phyloP scores from a whole-genome alignment of 2,113 vertebrate species.

The Xiphias gladius region DNA sequence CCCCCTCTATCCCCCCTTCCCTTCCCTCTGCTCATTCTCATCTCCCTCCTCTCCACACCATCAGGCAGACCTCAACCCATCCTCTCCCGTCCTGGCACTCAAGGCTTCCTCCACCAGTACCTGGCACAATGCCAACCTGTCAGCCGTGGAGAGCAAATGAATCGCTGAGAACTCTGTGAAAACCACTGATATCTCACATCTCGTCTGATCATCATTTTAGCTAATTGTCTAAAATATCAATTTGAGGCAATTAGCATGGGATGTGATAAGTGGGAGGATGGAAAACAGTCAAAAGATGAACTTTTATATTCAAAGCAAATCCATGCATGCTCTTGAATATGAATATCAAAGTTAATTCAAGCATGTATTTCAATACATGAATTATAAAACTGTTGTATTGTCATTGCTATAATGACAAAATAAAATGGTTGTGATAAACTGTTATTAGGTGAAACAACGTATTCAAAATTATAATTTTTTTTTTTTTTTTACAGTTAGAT shows the following conservation, averaged over 20 bases:
- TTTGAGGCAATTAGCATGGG: slow-evolving; percentile 81
- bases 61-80: slow-evolving; percentile 76
- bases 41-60: slow-evolving; percentile 82
- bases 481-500: slow-evolving; percentile 24
- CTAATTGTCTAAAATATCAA: slow-evolving; percentile 84
- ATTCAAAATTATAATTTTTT: slow-evolving; percentile 33
- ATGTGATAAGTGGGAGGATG: slow-evolving; percentile 54
- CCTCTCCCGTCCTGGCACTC: slow-evolving; percentile 81
- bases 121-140: slow-evolving; percentile 91
- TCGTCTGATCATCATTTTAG: slow-evolving; percentile 80
- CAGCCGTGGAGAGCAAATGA: slow-evolving; percentile 86
- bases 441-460: slow-evolving; percentile 23
- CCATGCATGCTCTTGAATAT: slow-evolving; percentile 71
- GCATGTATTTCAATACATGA: slow-evolving; percentile 77
- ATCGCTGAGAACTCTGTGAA: slow-evolving; percentile 85
- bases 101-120: slow-evolving; percentile 85
- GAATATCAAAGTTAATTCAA: slow-evolving; percentile 73
- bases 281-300: slow-evolving; percentile 73
- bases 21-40: slow-evolving; percentile 68
- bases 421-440: slow-evolving; percentile 12
- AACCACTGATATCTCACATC: slow-evolving; percentile 84
- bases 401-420: slow-evolving; percentile 46
- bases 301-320: slow-evolving; percentile 72
- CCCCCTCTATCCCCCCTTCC: slow-evolving; percentile 77
- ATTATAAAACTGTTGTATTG: slow-evolving; percentile 69